phyloP scores from a whole-genome alignment of 2,888 invertebrate genomes.

The Gymnosoma rotundatum region DNA sequence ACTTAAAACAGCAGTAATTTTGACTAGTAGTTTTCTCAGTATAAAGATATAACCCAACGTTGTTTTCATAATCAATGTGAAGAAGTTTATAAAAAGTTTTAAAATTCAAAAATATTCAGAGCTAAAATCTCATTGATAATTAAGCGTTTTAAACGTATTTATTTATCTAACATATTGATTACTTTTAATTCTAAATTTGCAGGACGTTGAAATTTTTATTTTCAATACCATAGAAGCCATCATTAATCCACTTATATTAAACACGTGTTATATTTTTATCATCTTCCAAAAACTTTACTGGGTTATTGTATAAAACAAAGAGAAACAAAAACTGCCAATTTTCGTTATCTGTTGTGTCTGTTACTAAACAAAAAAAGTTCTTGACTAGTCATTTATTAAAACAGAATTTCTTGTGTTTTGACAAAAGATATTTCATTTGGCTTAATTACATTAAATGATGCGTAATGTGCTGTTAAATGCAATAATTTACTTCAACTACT shows the following conservation, averaged over 20 bases:
- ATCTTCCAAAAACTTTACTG: neutral
- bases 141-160: too few relatives aligned
- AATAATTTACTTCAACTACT: constrained; percentile 66
- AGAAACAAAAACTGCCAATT: neutral
- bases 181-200: too few relatives aligned
- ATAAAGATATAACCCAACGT: neutral
- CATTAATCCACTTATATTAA: too few relatives aligned
- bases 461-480: constrained; percentile 70
- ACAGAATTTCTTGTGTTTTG: constrained; percentile 43
- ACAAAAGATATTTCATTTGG: constrained; percentile 68
- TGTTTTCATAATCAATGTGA: too few relatives aligned
- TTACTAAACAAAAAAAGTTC: neutral
- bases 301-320: neutral
- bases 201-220: too few relatives aligned
- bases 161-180: too few relatives aligned
- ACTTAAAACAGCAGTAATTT: neutral
- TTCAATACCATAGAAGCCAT: too few relatives aligned
- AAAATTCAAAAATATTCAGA: too few relatives aligned
- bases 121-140: too few relatives aligned
- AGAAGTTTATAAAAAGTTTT: too few relatives aligned
- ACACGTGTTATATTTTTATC: too few relatives aligned
- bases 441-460: constrained; percentile 72
- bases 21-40: neutral
- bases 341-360: neutral
- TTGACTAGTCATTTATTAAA: neutral